A percentile compares a stretch with the other conserved stretches of the same genome.
Conservation (phyloP, 2,113 vertebrate genomes). For the Potamarius usumacintae region DNA sequence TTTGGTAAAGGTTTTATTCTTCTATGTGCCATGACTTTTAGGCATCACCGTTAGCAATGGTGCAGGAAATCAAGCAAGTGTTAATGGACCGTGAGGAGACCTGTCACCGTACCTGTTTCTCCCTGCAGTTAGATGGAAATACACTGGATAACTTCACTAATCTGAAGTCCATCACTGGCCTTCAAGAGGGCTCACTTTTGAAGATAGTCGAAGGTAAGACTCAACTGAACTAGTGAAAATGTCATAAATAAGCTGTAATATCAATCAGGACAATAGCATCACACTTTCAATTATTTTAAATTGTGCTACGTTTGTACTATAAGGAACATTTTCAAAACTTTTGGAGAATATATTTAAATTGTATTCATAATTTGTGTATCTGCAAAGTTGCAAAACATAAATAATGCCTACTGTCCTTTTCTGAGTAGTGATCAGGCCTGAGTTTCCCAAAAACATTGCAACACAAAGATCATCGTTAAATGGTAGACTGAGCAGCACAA, state of each 20-base stretch:
- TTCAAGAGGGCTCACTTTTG: constrained; percentile 83
- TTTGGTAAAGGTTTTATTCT: not conserved
- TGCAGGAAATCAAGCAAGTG: constrained; percentile 92
- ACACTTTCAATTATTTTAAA: not conserved
- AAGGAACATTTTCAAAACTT: not conserved
- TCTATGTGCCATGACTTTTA: constrained; percentile 52
- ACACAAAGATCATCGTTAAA: too few relatives aligned
- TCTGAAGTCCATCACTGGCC: constrained; percentile 81
- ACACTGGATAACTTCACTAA: constrained; percentile 84
- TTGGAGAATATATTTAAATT: not conserved
- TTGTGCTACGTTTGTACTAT: not conserved
- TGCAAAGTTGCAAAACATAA: not conserved
- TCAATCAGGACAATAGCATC: not conserved
- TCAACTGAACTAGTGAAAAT: not conserved
- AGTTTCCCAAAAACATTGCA: too few relatives aligned
- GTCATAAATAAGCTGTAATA: not conserved
- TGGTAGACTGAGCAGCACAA: too few relatives aligned
- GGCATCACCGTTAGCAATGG: constrained; percentile 92
- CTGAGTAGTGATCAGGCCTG: not conserved
- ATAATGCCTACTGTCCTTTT: not conserved
- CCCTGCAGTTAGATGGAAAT: constrained; percentile 84
- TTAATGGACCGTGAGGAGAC: constrained; percentile 93
- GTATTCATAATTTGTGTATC: not conserved
- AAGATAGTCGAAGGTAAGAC: constrained; percentile 89
- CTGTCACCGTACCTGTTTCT: constrained; percentile 93